Percentiles rank a stretch among this genome's conserved stretches.
Evolutionary conservation across 2,888 invertebrate genomes (phyloP).

Genomic region (Tiliacea citrago): DNA sequence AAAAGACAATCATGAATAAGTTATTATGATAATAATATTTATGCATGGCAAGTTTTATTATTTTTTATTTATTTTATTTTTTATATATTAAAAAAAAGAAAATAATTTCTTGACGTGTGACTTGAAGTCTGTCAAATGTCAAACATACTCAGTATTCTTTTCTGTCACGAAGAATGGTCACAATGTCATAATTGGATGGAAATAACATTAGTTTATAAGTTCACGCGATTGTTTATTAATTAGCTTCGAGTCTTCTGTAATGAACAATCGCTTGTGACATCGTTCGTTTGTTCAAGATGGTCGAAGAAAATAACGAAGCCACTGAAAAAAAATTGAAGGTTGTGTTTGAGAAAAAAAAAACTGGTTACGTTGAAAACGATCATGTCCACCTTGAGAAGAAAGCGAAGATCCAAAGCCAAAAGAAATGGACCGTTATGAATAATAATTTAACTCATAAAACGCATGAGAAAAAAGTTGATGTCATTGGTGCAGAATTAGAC

Average conservation of each 20-base stretch:
- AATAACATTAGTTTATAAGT: neutral
- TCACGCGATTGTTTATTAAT: constrained; percentile 19
- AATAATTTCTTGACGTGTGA: neutral
- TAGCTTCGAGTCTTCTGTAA: constrained; percentile 5
- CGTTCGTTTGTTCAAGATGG: constrained; percentile 41
- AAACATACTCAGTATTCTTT: neutral
- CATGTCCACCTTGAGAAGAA: neutral
- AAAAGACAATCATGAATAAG: neutral
- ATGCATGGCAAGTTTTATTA: neutral
- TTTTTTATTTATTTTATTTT: no score
- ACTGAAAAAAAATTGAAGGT: constrained; percentile 59
- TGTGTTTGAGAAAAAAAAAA: constrained; percentile 60
- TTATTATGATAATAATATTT: neutral
- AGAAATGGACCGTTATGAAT: neutral
- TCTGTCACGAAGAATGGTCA: neutral
- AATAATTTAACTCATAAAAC: constrained; percentile 1
- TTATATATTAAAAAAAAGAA: no score
- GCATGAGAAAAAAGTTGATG: neutral
- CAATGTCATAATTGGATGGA: neutral
- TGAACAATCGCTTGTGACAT: constrained; percentile 23
- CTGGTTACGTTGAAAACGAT: neutral
- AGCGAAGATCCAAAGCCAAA: neutral
- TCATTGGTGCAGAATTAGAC: constrained; percentile 5
- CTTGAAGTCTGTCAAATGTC: constrained; percentile 12
- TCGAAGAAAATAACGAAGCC: neutral